Evolutionary conservation across 2,888 invertebrate species (phyloP).

Genomic region (Apoda limacodes): DNA sequence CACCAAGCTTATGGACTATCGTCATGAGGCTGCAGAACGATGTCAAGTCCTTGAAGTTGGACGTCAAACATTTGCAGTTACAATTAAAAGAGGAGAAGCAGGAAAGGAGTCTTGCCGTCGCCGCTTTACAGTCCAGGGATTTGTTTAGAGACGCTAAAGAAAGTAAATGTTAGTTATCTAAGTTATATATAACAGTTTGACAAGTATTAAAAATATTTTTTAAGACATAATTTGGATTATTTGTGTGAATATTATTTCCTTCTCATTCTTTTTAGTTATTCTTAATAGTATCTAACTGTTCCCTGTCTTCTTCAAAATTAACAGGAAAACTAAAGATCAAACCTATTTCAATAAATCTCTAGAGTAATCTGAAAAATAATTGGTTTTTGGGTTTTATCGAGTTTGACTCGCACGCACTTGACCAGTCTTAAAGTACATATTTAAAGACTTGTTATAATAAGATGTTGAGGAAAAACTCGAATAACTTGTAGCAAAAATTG

Average conservation of each 20-base stretch:
- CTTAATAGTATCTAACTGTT: constrained; percentile 4
- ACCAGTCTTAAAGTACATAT: too few species aligned
- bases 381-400: too few species aligned
- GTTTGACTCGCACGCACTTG: too few species aligned
- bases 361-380: too few species aligned
- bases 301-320: constrained; percentile 4
- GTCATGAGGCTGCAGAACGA: constrained; percentile 82
- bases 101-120: constrained; percentile 57
- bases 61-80: constrained; percentile 69
- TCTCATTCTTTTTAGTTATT: constrained; percentile 9
- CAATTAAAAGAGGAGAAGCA: constrained; percentile 78
- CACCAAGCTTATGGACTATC: constrained; percentile 79
- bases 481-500: too few species aligned
- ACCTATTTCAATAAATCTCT: too few species aligned
- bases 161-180: constrained; percentile 50
- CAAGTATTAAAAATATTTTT: constrained; percentile 5
- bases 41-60: constrained; percentile 73
- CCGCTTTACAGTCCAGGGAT: constrained; percentile 49
- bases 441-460: too few species aligned
- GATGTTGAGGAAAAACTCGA: too few species aligned
- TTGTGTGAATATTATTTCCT: too few species aligned
- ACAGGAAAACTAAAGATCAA: constrained; percentile 4
- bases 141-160: constrained; percentile 57
- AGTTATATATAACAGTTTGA: constrained; percentile 1
- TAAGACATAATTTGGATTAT: too few species aligned